Base-by-base conservation (phyloP, 2,888 invertebrate species). In the Caenorhabditis sp. region DNA sequence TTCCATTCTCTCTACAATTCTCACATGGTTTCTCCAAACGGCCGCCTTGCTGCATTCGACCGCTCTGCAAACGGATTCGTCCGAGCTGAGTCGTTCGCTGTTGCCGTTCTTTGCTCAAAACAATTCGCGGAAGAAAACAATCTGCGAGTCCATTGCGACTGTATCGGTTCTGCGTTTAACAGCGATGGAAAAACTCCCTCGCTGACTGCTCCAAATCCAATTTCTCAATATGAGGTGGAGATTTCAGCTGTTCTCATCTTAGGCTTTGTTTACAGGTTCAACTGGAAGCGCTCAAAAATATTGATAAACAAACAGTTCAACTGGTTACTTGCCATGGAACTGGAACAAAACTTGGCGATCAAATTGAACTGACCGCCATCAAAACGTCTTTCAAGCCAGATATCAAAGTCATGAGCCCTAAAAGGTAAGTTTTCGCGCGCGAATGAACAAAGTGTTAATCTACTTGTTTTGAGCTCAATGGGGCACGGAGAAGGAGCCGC, bases 31-130 rank as follows among this genome's bases (percentile, higher is more conserved):
- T 85, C 88, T 13, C 83, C 85, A 0, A 78, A 80, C 9, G 79
- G 82, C 15, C 62, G 81, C 15, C 86, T 89, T 48, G 85, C 85
- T 26, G 83, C 89, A 0, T 90, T 90, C 73, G 88, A 88, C 53
- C 82, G 80, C 9, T 79, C 80, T 8, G 89, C 89, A 4, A 85
- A 89, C 66, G 89, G 90, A 4, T 89, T 89, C 73, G 88, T 88
- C 0, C 78, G 89, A 7, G 86, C 86, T 1, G 89, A 90, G 58
- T 89, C 88, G 0, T 85, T 85, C 26, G 89, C 86, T 2, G 85
- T 86, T 1, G 80, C 88, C 2, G 76, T 86, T 20, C 70, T 88
- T 0, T 74, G 73, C 46, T 79, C 81, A 2, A 58, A 68, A 45
- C 37, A 73, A 17, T 79, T 79, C 45, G 77, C 81, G 0, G 30